A percentile compares a stretch with the other conserved stretches of the same genome.
phyloP scores from a whole-genome alignment of 2,797 vertebrate species.

The Danio choprae region DNA sequence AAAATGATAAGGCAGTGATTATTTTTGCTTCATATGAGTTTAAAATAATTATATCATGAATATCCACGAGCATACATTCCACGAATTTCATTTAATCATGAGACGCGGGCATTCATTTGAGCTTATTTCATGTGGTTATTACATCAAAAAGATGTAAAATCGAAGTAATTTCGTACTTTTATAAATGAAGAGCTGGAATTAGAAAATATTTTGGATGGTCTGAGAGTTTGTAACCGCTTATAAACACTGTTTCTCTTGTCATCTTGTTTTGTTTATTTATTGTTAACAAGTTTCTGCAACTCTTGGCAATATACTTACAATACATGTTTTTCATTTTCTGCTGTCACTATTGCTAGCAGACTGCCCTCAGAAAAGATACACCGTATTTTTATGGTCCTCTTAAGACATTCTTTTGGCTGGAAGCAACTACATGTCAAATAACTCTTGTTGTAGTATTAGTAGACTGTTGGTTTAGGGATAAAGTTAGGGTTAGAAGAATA shows the following conservation, averaged over 20 bases:
- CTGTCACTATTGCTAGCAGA: neutral
- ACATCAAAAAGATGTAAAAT: neutral
- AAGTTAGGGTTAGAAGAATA: too few relatives aligned
- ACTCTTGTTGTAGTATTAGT: too few relatives aligned
- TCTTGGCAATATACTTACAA: conserved; percentile 44
- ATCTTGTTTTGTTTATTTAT: conserved; percentile 37
- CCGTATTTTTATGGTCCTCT: neutral
- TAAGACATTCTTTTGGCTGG: neutral
- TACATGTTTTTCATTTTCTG: conserved; percentile 49
- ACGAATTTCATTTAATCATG: conserved; percentile 16
- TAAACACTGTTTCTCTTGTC: conserved; percentile 37
- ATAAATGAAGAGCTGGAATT: neutral
- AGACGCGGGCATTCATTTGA: neutral
- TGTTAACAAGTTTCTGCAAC: conserved; percentile 19
- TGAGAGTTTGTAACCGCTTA: neutral
- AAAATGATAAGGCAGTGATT: conserved; percentile 1
- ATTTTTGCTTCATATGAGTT: conserved; percentile 18
- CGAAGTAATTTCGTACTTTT: neutral
- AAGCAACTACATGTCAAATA: too few relatives aligned
- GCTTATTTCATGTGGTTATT: neutral
- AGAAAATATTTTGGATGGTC: neutral
- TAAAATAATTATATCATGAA: conserved; percentile 6
- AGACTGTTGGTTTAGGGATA: too few relatives aligned
- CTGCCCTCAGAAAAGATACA: conserved; percentile 6
- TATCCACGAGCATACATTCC: conserved; percentile 7